These are phyloP conservation scores for Lithophane ornitopus DNA, from an alignment of 2,888 invertebrate genomes.

Conservation along the genomic window DNA sequence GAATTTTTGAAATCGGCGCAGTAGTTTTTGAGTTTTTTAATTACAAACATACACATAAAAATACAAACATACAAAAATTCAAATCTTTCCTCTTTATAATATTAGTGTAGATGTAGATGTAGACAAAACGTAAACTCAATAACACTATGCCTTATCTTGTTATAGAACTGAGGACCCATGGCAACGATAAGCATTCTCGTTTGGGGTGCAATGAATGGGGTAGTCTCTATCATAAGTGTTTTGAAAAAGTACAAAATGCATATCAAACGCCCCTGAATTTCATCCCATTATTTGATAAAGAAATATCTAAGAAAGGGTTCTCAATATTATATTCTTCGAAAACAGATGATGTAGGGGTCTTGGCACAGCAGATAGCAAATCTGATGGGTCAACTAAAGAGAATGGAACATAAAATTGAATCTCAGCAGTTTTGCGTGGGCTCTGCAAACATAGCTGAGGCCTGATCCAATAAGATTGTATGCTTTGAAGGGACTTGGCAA, in stretches of 20 bases:
- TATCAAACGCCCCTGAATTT: constrained; percentile 4
- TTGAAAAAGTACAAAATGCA: constrained; percentile 12
- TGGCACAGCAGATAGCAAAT: constrained; percentile 71
- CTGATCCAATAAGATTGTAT: constrained; percentile 84
- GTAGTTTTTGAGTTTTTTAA: too few relatives aligned
- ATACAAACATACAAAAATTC: too few relatives aligned
- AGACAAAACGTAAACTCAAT: too few relatives aligned
- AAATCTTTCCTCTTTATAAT: too few relatives aligned
- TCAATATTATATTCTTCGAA: constrained; percentile 60
- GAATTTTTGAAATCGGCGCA: too few relatives aligned
- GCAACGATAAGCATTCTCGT: background rate
- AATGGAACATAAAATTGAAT: constrained; percentile 79
- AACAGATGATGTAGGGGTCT: constrained; percentile 64
- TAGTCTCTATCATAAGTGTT: background rate
- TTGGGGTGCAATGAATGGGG: too few relatives aligned
- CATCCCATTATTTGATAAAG: constrained; percentile 54
- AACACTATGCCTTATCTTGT: too few relatives aligned
- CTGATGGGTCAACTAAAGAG: constrained; percentile 75
- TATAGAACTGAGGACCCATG: background rate
- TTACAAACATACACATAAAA: too few relatives aligned
- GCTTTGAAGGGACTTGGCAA: constrained; percentile 75
- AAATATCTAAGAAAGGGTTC: constrained; percentile 43
- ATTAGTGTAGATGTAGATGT: too few relatives aligned
- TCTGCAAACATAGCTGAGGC: constrained; percentile 79
- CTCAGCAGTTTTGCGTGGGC: constrained; percentile 79